These are phyloP conservation scores for Euplagia quadripunctaria DNA, from an alignment of 2,888 invertebrate species.

Conservation along the genomic window DNA sequence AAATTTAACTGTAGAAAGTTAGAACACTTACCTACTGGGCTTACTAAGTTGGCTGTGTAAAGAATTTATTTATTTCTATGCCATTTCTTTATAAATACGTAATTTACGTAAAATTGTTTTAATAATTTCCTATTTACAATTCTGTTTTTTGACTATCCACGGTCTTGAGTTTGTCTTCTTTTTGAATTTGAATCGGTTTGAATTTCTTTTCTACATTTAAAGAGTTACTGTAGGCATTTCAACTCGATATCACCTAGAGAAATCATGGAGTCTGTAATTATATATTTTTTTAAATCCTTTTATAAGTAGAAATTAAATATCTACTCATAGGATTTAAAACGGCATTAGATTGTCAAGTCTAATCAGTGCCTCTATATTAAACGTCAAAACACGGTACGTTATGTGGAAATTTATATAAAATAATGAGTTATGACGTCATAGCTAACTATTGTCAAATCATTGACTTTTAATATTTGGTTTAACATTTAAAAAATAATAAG, in stretches of 20 bases:
- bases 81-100: background rate
- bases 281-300: no score
- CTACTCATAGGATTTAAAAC: no score
- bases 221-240: background rate
- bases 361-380: background rate
- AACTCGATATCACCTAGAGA: background rate
- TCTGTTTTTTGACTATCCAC: background rate
- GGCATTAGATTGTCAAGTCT: background rate
- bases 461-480: no score
- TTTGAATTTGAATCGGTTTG: no score
- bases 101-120: background rate
- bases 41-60: background rate
- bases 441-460: background rate
- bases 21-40: background rate
- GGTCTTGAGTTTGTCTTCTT: background rate
- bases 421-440: background rate
- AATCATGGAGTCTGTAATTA: no score
- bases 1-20: slow-evolving; percentile 5
- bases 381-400: background rate
- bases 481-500: no score
- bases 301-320: no score
- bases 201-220: background rate
- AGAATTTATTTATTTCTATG: background rate
- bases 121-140: background rate
- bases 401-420: background rate